Base-by-base conservation (phyloP, 2,797 vertebrate genomes). In the Fistularia commersonii region DNA sequence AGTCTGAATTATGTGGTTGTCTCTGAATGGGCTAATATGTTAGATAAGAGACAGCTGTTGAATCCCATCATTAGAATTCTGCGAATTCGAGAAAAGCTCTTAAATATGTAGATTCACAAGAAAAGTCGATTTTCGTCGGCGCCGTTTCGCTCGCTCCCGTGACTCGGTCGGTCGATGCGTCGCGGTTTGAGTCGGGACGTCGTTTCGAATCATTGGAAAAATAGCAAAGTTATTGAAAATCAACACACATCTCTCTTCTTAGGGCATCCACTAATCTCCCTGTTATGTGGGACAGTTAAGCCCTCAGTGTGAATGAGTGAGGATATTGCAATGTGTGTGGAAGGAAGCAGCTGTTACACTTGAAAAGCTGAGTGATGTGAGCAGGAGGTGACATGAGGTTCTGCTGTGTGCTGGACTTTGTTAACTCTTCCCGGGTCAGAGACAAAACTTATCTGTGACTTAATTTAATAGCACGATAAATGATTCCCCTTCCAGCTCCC, bases 291-390 rank as follows among this genome's bases (percentile, higher is more conserved):
- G 81, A 84, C 84, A 81, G 77, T 82, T 85, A 84, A 86, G 78
- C 79, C 78, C 57, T 69, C 68, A 65, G 77, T 64, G 77, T 82
- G 79, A 81, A 81, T 80, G 76, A 81, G 75, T 66, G 80, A 72
- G 77, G 76, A 76, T 82, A 76, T 78, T 51, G 76, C 62, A 62
- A 64, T 80, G 81, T 82, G 79, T 67, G 75, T 76, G 73, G 76
- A 81, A 71, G 85, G 81, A 85, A 83, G 82, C 86, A 88, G 84
- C 86, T 88, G 84, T 84, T 85, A 62, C 66, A 80, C 79, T 81
- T 79, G 77, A 82, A 82, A 79, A 81, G 77, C 80, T 86, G 86
- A 88, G 77, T 86, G 86, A 88, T 82, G 79, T 86, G 86, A 88
- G 80, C 82, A 83, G 83, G 70, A 82, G 84, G 83, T 76, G 80